Evolutionary conservation across 1,140 invertebrate genomes (phyloP), one percentile per base, ranked within the genome.

Genomic region (Calosoma granatense): DNA sequence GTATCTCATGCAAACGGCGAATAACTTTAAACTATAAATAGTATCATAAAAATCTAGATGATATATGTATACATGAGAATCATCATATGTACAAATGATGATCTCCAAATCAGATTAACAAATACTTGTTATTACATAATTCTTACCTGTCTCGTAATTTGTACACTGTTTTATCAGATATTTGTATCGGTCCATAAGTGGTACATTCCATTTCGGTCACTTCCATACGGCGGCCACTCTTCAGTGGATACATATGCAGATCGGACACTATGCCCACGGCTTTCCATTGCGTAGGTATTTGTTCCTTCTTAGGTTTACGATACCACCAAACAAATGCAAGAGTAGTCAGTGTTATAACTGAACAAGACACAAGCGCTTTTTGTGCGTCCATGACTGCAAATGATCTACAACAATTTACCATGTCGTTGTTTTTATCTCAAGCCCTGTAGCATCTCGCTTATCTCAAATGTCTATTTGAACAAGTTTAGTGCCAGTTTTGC

Each of bases 231-330:
- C 63, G 60, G 12, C 68, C 69, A 51, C 69, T 70, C 54, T 72
- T 72, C 56, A 72, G 55, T 0, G 71, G 71, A 59, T 67, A 71
- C 9, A 72, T 21, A 26, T 63, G 59, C 14, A 72, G 43, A 20
- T 67, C 61, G 1, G 56, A 63, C 0, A 72, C 39, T 52, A 56
- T 64, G 2, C 67, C 71, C 6, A 71, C 64, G 51, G 59, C 53
- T 36, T 63, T 64, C 71, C 71, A 72, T 26, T 62, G 21, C 14
- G 59, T 60, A 0, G 65, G 64, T 6, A 61, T 17, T 43, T 57
- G 51, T 12, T 60, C 20, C 4, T 61, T 51, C n/a, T 54, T 57
- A 30, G 39, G 54, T 30, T 54, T 60, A 12, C 56, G 53, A n/a
- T 60, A 60, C 6, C 47, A 19, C 12, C 26, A 56, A 2, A 51